These are phyloP conservation scores for Babyrousa celebensis DNA, from an alignment of 2,797 vertebrate genomes.

Conservation along the genomic window DNA sequence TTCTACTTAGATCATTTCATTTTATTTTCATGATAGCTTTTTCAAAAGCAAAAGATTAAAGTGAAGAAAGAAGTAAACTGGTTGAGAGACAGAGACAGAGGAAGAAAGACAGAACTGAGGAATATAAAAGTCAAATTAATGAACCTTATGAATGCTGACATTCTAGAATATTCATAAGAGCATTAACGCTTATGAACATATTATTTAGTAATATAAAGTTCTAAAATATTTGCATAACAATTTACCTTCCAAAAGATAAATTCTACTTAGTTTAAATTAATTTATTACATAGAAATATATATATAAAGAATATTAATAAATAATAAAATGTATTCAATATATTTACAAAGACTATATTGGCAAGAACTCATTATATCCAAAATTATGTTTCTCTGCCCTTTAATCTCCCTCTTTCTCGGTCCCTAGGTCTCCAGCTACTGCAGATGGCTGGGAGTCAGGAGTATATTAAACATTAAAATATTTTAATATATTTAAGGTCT, in stretches of 20 bases:
- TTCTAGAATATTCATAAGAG: background rate
- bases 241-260: background rate
- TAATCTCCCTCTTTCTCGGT: background rate
- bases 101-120: background rate
- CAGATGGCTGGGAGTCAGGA: background rate
- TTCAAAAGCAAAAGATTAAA: background rate
- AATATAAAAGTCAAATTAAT: slow-evolving; percentile 12
- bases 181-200: background rate
- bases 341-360: background rate
- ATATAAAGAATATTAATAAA: slow-evolving; percentile 21
- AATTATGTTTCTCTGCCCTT: background rate
- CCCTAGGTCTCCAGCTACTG: background rate
- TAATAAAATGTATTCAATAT: background rate
- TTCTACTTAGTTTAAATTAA: background rate
- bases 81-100: background rate
- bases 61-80: background rate
- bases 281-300: slow-evolving; percentile 18
- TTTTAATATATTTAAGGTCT: background rate
- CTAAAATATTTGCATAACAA: slow-evolving; percentile 18
- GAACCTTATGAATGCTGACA: background rate
- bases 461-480: background rate
- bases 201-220: background rate
- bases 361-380: background rate
- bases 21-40: background rate
- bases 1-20: background rate